These are phyloP conservation scores for Anthrax anthrax DNA, from an alignment of 2,888 invertebrate genomes.

Conservation along the genomic window DNA sequence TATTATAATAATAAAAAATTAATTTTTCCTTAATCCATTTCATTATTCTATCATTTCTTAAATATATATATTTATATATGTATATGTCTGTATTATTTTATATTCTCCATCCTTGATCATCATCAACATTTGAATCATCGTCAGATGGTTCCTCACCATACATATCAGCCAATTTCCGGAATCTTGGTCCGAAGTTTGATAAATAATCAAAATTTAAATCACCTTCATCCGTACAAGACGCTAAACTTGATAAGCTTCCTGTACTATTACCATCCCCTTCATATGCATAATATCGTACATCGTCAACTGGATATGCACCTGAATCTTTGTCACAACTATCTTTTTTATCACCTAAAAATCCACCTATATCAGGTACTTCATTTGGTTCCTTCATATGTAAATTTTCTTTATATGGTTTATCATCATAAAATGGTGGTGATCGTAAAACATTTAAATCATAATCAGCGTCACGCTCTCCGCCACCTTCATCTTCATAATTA, in stretches of 20 bases:
- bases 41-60: neutral
- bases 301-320: slow-evolving; percentile 84
- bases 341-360: slow-evolving; percentile 81
- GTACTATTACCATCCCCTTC: slow-evolving; percentile 92
- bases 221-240: slow-evolving; percentile 85
- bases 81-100: slow-evolving; percentile 12
- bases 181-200: slow-evolving; percentile 89
- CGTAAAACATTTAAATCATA: slow-evolving; percentile 34
- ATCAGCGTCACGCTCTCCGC: slow-evolving; percentile 87
- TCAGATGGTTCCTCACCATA: slow-evolving; percentile 82
- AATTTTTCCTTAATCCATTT: neutral
- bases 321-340: slow-evolving; percentile 83
- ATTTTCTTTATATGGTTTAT: slow-evolving; percentile 32
- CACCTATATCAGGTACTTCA: slow-evolving; percentile 70
- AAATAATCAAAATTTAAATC: slow-evolving; percentile 89
- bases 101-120: slow-evolving; percentile 67
- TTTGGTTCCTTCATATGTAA: slow-evolving; percentile 32
- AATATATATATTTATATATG: neutral
- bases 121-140: slow-evolving; percentile 61
- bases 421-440: slow-evolving; percentile 33
- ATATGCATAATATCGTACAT: slow-evolving; percentile 93
- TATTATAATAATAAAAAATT: neutral
- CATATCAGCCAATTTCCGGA: slow-evolving; percentile 87
- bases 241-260: slow-evolving; percentile 82
- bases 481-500: slow-evolving; percentile 95